Evolutionary conservation across 2,888 invertebrate species (phyloP).

Genomic region (Dermolepida albohirtum): DNA sequence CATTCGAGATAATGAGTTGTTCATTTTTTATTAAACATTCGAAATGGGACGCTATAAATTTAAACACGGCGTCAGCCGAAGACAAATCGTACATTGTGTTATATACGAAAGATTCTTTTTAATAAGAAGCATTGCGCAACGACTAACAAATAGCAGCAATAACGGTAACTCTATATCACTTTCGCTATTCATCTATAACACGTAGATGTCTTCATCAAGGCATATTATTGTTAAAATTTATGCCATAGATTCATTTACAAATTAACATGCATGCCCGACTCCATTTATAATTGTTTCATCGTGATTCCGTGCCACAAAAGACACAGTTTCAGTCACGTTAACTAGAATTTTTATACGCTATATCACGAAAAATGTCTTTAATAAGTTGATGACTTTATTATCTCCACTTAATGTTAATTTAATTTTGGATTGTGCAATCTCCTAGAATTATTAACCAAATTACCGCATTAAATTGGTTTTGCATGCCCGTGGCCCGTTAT

Average conservation of each 20-base stretch:
- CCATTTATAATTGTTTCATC: slow-evolving; percentile 29
- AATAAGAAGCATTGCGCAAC: slow-evolving; percentile 5
- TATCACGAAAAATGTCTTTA: slow-evolving; percentile 4
- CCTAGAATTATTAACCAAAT: slow-evolving; percentile 1
- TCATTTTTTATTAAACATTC: too few relatives aligned
- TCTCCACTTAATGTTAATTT: slow-evolving; percentile 34
- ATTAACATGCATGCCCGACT: slow-evolving; percentile 34
- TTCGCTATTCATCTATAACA: slow-evolving; percentile 28
- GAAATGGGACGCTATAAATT: too few relatives aligned
- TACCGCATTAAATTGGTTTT: background rate
- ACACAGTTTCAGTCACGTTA: slow-evolving; percentile 1
- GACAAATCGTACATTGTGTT: too few relatives aligned
- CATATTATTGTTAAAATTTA: slow-evolving; percentile 26
- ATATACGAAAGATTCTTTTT: background rate
- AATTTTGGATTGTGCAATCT: slow-evolving; percentile 18
- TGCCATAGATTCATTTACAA: slow-evolving; percentile 31
- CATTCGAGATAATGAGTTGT: too few relatives aligned
- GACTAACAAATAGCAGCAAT: slow-evolving; percentile 19
- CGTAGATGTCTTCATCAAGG: slow-evolving; percentile 37
- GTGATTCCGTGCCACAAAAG: slow-evolving; percentile 12
- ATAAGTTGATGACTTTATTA: slow-evolving; percentile 38
- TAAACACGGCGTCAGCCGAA: too few relatives aligned
- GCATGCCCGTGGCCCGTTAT: too few relatives aligned
- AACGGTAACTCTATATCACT: slow-evolving; percentile 34
- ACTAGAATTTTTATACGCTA: slow-evolving; percentile 8